A percentile compares a stretch with the other conserved stretches of the same genome.
phyloP scores from a whole-genome alignment of 2,113 vertebrate genomes.

The Taurulus bubalis region DNA sequence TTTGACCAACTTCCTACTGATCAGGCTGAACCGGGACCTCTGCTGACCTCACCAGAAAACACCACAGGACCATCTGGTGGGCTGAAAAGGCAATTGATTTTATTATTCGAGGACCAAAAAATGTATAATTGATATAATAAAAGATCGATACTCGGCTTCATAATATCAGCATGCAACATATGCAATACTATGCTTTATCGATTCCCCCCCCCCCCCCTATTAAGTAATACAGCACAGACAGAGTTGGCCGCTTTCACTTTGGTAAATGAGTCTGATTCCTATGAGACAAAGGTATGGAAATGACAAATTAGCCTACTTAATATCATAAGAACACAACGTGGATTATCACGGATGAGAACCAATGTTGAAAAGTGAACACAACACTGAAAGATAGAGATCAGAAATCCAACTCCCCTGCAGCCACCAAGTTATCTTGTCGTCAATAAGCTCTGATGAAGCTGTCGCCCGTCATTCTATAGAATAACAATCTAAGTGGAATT shows the following conservation, averaged over 20 bases:
- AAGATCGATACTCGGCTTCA: too few relatives aligned
- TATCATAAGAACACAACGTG: not conserved
- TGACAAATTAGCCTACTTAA: not conserved
- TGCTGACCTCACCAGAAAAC: too few relatives aligned
- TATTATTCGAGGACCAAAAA: too few relatives aligned
- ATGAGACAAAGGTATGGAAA: not conserved
- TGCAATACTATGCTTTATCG: too few relatives aligned
- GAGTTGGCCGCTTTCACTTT: not conserved
- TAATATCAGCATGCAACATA: too few relatives aligned
- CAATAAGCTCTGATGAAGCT: not conserved
- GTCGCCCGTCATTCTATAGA: not conserved
- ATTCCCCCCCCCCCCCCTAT: too few relatives aligned
- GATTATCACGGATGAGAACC: not conserved
- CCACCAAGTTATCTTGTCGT: not conserved
- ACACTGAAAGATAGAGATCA: not conserved
- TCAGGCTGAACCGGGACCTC: too few relatives aligned
- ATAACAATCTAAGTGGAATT: slow-evolving; percentile 3
- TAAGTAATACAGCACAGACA: not conserved
- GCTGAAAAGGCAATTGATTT: too few relatives aligned
- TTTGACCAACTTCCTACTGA: too few relatives aligned
- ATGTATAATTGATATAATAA: too few relatives aligned
- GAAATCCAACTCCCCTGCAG: not conserved
- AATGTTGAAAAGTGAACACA: not conserved
- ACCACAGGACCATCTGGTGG: too few relatives aligned
- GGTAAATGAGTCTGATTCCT: not conserved